Conservation (phyloP, 2,113 vertebrate species). For the Ornithorhynchus anatinus region DNA sequence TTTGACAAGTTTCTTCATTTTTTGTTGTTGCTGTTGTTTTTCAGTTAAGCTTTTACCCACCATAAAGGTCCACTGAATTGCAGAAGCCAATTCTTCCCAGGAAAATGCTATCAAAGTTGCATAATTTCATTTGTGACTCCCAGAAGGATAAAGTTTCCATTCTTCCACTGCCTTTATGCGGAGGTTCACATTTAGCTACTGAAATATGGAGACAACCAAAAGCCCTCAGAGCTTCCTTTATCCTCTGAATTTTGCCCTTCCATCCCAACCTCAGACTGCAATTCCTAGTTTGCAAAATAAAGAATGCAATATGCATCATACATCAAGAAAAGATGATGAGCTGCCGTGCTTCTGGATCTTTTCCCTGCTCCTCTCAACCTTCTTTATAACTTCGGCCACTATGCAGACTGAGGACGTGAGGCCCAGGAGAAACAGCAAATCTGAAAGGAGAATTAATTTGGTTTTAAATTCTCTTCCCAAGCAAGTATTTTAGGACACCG, state of each 20-base stretch:
- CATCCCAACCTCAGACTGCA: conserved; percentile 63
- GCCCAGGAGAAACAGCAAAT: conserved; percentile 89
- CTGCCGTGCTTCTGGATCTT: conserved; percentile 70
- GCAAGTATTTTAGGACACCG: too few species aligned
- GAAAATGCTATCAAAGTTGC: conserved; percentile 75
- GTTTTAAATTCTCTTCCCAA: conserved; percentile 12
- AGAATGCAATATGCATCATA: conserved; percentile 90
- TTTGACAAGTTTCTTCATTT: conserved; percentile 27
- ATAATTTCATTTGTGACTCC: conserved; percentile 75
- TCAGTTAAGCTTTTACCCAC: conserved; percentile 55
- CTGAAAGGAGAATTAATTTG: conserved; percentile 64
- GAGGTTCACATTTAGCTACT: conserved; percentile 62
- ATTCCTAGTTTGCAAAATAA: conserved; percentile 68
- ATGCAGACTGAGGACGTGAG: conserved; percentile 95
- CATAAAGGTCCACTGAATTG: conserved; percentile 61
- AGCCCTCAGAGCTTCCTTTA: conserved; percentile 65
- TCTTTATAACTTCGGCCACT: conserved; percentile 92
- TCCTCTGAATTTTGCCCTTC: conserved; percentile 63
- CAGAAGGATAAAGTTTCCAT: conserved; percentile 67
- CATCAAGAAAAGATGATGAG: conserved; percentile 84
- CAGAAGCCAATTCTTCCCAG: conserved; percentile 71
- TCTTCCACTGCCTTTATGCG: conserved; percentile 67
- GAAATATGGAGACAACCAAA: conserved; percentile 57
- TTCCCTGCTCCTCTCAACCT: conserved; percentile 82
- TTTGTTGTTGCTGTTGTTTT: too few species aligned